phyloP scores from a whole-genome alignment of 2,888 invertebrate genomes.

The Autographa pulchrina region DNA sequence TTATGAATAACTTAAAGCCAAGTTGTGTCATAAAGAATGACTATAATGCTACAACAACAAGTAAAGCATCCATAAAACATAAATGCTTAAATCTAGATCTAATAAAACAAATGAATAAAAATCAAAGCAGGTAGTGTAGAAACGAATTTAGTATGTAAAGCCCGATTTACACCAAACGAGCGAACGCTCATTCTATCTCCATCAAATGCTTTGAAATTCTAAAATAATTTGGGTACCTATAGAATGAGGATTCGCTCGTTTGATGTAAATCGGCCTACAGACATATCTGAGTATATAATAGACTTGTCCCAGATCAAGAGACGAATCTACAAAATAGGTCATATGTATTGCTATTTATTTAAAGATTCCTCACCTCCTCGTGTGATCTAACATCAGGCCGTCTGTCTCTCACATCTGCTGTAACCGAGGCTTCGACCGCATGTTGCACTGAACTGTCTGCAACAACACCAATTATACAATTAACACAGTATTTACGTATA shows the following conservation, averaged over 20 bases:
- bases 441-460: slow-evolving; percentile 52
- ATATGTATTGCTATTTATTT: not conserved
- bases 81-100: not conserved
- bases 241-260: no score
- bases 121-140: no score
- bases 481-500: not conserved
- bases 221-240: no score
- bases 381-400: slow-evolving; percentile 44
- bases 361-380: slow-evolving; percentile 40
- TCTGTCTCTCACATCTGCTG: slow-evolving; percentile 47
- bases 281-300: no score
- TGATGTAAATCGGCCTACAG: no score
- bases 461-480: slow-evolving; percentile 36
- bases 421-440: slow-evolving; percentile 51
- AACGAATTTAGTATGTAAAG: no score
- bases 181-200: no score
- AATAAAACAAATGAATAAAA: not conserved
- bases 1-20: not conserved
- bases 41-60: not conserved
- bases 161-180: no score
- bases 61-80: no score
- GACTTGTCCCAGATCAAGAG: no score
- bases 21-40: not conserved
- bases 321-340: not conserved
- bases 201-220: no score